A percentile compares a stretch with the other conserved stretches of the same genome.
These are phyloP conservation scores for Chorisops tibialis DNA, from an alignment of 2,888 invertebrate genomes.

Conservation along the genomic window DNA sequence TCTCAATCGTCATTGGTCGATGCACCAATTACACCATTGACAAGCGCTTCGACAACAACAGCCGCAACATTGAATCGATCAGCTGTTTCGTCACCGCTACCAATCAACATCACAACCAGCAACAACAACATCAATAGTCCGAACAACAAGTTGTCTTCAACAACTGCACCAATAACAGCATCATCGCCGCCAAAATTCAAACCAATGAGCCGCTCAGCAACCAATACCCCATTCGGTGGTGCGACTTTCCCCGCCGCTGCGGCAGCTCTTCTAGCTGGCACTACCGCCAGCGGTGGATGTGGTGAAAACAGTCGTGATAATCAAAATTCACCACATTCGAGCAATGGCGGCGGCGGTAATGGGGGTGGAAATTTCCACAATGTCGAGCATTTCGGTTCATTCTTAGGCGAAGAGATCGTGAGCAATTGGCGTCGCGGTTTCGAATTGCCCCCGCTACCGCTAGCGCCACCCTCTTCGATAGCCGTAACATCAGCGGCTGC, in stretches of 20 bases:
- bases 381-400: conserved; percentile 69
- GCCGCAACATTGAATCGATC: conserved; percentile 42
- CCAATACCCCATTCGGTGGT: conserved; percentile 25
- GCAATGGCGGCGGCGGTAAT: conserved; percentile 50
- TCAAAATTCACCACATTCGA: conserved; percentile 18
- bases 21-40: conserved; percentile 34
- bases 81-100: conserved; percentile 34
- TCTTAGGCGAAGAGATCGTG: conserved; percentile 80
- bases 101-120: not conserved
- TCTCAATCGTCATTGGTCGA: conserved; percentile 37
- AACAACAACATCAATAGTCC: conserved; percentile 3
- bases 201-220: conserved; percentile 19
- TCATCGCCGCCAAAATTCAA: not conserved
- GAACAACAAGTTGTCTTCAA: not conserved
- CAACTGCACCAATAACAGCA: not conserved
- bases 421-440: conserved; percentile 72
- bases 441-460: conserved; percentile 55
- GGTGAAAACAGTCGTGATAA: conserved; percentile 8
- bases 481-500: conserved; percentile 19
- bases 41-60: conserved; percentile 38
- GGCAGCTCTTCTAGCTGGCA: not conserved
- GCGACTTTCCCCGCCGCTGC: not conserved
- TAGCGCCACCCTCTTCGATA: conserved; percentile 39
- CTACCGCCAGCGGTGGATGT: not conserved
- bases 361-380: conserved; percentile 55